Conservation (phyloP, 1,140 invertebrate genomes). For the Ptiloglossa arizonensis region DNA sequence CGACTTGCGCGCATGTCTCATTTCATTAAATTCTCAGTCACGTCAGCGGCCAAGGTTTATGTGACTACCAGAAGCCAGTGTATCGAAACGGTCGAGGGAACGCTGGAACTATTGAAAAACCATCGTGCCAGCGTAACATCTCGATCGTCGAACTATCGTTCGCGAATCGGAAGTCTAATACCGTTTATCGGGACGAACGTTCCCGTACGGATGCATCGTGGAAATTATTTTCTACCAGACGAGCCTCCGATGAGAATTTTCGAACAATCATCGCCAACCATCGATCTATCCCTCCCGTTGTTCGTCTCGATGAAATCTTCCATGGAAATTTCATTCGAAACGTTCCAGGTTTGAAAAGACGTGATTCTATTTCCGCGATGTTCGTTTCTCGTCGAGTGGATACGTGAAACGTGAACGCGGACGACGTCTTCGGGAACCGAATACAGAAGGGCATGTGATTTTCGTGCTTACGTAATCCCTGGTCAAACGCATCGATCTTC, state of each 20-base stretch:
- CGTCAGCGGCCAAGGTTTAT: conserved; percentile 70
- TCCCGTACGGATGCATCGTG: no score
- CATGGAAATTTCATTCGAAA: conserved; percentile 18
- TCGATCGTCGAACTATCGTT: background rate
- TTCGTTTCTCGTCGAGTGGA: background rate
- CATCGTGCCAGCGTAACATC: conserved; percentile 7
- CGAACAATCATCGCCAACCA: no score
- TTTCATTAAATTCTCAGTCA: conserved; percentile 75
- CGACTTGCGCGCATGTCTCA: conserved; percentile 64
- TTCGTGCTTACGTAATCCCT: conserved; percentile 52
- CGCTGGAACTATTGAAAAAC: conserved; percentile 39
- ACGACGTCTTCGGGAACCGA: conserved; percentile 4
- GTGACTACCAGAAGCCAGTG: conserved; percentile 63
- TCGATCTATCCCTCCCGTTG: no score
- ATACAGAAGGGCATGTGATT: conserved; percentile 28
- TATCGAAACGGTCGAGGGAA: conserved; percentile 50
- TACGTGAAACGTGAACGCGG: background rate
- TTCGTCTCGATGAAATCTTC: no score
- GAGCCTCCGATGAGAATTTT: no score
- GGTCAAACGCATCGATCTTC: conserved; percentile 56
- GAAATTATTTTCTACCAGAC: no score
- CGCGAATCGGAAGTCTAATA: background rate
- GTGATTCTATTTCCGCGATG: background rate
- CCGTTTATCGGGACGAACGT: no score
- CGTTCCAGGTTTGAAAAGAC: background rate